Percentiles rank a stretch among this genome's conserved stretches.
Conservation (phyloP, 1,140 invertebrate species). For the Drosophila ogumai region DNA sequence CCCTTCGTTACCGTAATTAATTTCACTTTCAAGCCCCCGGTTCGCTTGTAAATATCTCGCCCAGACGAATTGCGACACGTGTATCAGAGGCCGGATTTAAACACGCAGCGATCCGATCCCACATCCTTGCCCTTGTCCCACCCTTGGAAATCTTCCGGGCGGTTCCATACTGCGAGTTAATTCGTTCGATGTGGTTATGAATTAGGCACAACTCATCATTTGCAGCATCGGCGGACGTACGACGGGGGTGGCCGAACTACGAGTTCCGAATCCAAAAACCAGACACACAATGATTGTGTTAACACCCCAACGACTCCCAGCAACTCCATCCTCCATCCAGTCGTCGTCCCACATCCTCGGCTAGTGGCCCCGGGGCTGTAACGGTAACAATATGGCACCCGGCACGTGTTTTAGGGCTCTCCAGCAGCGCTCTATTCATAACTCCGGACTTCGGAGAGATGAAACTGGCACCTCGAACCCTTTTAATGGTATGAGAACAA, state of each 20-base stretch:
- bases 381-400: constrained; percentile 70
- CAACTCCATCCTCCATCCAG: constrained; percentile 47
- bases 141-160: constrained; percentile 18
- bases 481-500: constrained; percentile 34
- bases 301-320: constrained; percentile 52
- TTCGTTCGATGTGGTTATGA: constrained; percentile 84
- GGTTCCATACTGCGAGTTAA: constrained; percentile 74
- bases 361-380: constrained; percentile 33
- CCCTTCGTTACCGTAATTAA: constrained; percentile 62
- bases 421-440: constrained; percentile 48
- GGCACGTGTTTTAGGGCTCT: constrained; percentile 64
- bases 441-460: constrained; percentile 5
- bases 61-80: constrained; percentile 78
- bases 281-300: constrained; percentile 76
- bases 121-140: constrained; percentile 15
- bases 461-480: constrained; percentile 50
- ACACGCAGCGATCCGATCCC: constrained; percentile 39
- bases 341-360: constrained; percentile 15
- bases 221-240: constrained; percentile 63
- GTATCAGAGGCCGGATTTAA: constrained; percentile 63
- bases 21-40: constrained; percentile 60
- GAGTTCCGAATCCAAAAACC: constrained; percentile 29
- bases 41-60: constrained; percentile 63
- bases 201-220: constrained; percentile 83
- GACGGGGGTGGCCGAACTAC: constrained; percentile 34